Percentiles rank a stretch among this genome's conserved stretches.
Evolutionary conservation across 1,140 invertebrate genomes (phyloP).

Genomic region (Orchestia grillus): DNA sequence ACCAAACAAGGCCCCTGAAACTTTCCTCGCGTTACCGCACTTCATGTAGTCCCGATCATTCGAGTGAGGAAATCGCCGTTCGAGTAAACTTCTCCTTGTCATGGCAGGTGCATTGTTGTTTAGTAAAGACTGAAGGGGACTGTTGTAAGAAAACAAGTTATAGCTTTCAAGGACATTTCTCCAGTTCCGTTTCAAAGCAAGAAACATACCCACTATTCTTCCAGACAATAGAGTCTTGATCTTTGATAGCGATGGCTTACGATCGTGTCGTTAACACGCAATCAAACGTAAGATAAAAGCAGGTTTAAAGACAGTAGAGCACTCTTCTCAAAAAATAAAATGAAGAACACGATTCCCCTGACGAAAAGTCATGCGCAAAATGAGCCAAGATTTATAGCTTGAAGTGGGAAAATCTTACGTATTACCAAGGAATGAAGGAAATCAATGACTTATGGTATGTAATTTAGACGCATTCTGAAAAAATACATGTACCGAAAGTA

Average conservation of each 20-base stretch:
- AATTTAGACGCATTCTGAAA: neutral
- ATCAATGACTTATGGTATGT: neutral
- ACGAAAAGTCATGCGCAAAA: neutral
- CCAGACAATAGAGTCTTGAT: neutral
- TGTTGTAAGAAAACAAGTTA: neutral
- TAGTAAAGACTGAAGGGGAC: neutral
- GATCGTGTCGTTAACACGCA: neutral
- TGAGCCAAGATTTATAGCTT: neutral
- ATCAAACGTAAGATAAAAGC: neutral
- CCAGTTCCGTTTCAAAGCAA: neutral
- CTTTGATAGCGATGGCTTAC: neutral
- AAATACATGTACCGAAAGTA: neutral
- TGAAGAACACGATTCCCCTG: too few species aligned
- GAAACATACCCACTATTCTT: neutral
- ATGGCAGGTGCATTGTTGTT: neutral
- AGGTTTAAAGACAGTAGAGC: neutral
- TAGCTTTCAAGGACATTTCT: neutral
- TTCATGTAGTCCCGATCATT: neutral
- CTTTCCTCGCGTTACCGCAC: neutral
- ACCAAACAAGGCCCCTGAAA: neutral
- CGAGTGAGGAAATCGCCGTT: neutral
- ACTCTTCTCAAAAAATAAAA: neutral
- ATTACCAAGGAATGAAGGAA: neutral
- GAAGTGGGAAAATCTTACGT: neutral
- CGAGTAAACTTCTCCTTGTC: neutral